phyloP scores from a whole-genome alignment of 2,797 vertebrate species.

The Chloroceryle inda region DNA sequence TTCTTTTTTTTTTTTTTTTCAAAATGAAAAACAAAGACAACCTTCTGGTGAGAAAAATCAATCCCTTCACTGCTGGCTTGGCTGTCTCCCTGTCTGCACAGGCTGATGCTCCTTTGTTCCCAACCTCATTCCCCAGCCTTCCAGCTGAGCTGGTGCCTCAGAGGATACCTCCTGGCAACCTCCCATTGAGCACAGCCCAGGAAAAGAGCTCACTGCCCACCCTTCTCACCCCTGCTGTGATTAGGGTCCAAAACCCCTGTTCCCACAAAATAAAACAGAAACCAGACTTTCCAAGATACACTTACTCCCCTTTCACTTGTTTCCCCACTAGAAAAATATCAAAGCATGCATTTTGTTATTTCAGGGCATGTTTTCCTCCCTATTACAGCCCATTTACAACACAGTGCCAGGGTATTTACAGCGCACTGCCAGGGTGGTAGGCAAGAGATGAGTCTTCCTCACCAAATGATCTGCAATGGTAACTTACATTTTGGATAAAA shows the following conservation, averaged over 20 bases:
- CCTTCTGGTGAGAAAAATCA: conserved; percentile 61
- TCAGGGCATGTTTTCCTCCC: background rate
- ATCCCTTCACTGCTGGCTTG: conserved; percentile 48
- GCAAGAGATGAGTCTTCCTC: background rate
- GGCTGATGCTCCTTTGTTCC: conserved; percentile 63
- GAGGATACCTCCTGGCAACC: conserved; percentile 39
- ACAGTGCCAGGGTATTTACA: background rate
- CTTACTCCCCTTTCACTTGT: background rate
- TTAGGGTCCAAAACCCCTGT: background rate
- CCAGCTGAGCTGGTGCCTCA: conserved; percentile 66
- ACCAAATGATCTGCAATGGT: background rate
- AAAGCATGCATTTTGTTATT: background rate
- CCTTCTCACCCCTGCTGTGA: background rate
- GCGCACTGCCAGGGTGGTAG: background rate
- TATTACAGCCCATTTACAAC: background rate
- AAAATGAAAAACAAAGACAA: conserved; percentile 40
- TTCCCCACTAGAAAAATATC: background rate
- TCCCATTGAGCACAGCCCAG: background rate
- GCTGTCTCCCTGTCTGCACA: conserved; percentile 43
- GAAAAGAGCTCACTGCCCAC: background rate
- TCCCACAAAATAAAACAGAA: background rate
- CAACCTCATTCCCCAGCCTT: conserved; percentile 18
- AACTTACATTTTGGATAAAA: background rate
- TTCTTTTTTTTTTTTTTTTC: background rate
- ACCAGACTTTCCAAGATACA: background rate